These are phyloP conservation scores for Oreamnos americanus DNA, from an alignment of 2,113 vertebrate species.

Conservation along the genomic window DNA sequence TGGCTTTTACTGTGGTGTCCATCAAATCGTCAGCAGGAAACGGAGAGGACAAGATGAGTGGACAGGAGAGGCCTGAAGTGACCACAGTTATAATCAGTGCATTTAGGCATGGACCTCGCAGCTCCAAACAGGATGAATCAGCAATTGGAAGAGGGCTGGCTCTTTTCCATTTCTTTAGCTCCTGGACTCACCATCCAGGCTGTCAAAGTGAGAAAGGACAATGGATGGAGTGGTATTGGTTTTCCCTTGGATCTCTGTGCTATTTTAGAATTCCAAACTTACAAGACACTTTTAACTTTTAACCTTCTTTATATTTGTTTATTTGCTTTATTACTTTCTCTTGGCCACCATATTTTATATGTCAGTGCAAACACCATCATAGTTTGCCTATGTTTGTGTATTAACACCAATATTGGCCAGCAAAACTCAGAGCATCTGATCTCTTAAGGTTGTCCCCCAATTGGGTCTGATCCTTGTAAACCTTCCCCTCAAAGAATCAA, in stretches of 20 bases:
- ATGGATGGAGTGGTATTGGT: neutral
- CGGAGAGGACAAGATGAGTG: neutral
- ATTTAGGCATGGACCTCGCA: neutral
- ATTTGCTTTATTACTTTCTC: neutral
- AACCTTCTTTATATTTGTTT: neutral
- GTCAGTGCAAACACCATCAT: neutral
- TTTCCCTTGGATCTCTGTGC: neutral
- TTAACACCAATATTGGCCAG: neutral
- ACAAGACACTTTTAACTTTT: neutral
- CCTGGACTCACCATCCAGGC: neutral
- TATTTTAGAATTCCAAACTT: neutral
- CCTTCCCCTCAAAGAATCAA: neutral
- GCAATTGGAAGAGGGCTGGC: no score
- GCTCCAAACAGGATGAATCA: neutral
- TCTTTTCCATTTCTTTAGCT: no score
- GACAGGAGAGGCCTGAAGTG: neutral
- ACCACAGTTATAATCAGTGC: neutral
- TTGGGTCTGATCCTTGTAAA: neutral
- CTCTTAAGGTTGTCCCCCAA: neutral
- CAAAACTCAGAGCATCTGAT: neutral
- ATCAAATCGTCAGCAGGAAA: neutral
- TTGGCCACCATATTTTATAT: neutral
- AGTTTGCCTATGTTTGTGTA: neutral
- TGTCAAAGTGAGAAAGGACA: neutral
- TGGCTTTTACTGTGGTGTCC: neutral